Evolutionary conservation across 2,113 vertebrate genomes (phyloP).

Genomic region (Tragelaphus buxtoni): DNA sequence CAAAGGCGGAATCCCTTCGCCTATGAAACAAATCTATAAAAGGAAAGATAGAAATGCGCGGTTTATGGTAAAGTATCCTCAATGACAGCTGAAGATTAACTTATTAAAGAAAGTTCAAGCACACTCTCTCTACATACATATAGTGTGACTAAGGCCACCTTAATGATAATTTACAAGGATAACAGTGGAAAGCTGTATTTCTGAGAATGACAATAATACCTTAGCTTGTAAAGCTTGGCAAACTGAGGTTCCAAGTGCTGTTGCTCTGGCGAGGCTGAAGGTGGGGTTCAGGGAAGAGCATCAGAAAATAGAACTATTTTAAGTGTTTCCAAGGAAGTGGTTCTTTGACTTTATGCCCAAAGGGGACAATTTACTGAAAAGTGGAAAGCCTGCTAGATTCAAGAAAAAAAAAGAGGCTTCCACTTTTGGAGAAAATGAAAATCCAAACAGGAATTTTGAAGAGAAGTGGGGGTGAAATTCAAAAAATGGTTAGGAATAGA

Average conservation of each 20-base stretch:
- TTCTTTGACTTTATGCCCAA: neutral
- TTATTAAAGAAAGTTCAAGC: neutral
- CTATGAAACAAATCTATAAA: neutral
- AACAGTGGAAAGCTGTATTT: neutral
- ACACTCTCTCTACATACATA: neutral
- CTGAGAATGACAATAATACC: neutral
- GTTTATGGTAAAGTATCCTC: neutral
- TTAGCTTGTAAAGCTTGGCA: neutral
- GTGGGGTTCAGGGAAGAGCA: neutral
- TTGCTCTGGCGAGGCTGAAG: fast-evolving
- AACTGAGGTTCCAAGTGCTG: neutral
- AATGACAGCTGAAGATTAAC: neutral
- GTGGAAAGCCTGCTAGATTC: neutral
- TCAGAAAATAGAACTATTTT: neutral
- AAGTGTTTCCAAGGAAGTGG: neutral
- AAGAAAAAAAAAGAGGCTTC: neutral
- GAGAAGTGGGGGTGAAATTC: neutral
- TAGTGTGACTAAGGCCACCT: neutral
- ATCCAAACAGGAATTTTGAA: neutral
- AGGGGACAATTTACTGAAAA: neutral
- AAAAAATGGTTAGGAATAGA: neutral
- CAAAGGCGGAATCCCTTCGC: neutral
- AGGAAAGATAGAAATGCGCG: neutral
- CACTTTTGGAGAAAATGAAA: neutral
- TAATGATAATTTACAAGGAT: neutral